phyloP scores from a whole-genome alignment of 2,113 vertebrate genomes.

The Andinoacara biseriatus region DNA sequence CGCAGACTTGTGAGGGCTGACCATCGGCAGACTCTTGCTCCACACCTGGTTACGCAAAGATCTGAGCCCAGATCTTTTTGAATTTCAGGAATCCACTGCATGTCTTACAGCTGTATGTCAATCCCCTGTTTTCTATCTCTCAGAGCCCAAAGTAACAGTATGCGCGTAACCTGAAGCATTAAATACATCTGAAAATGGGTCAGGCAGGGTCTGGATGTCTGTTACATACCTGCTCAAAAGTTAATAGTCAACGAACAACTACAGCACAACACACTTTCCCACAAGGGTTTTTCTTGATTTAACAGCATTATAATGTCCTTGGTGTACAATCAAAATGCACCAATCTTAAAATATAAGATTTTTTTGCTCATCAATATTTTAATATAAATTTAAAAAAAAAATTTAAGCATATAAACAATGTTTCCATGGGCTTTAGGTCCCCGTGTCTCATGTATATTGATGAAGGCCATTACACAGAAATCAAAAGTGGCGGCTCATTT shows the following conservation, averaged over 20 bases:
- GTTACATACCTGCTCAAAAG: background rate
- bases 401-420: background rate
- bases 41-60: background rate
- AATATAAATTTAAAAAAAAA: background rate
- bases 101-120: background rate
- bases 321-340: background rate
- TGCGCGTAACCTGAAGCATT: background rate
- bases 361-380: background rate
- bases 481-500: background rate
- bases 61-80: background rate
- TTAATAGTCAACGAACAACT: background rate
- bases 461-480: background rate
- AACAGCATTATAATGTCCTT: background rate
- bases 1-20: background rate
- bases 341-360: background rate
- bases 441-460: background rate
- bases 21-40: background rate
- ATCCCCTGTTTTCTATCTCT: background rate
- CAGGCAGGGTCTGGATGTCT: background rate
- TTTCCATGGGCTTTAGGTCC: background rate
- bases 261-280: background rate
- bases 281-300: background rate
- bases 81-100: background rate
- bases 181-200: background rate
- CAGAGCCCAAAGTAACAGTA: background rate